phyloP scores from a whole-genome alignment of 2,888 invertebrate genomes.

The Stictocephala bisonia region DNA sequence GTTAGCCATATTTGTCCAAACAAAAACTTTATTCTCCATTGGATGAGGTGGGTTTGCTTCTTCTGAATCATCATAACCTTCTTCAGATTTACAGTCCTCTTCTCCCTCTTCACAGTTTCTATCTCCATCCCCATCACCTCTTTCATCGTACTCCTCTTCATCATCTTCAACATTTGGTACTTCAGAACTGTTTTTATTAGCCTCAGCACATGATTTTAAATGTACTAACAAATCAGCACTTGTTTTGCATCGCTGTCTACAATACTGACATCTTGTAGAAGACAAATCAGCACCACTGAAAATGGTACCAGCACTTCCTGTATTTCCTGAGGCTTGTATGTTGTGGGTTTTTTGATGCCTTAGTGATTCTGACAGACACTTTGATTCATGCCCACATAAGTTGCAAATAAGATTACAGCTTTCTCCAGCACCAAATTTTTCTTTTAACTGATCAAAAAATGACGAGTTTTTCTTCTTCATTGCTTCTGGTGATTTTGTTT shows the following conservation, averaged over 20 bases:
- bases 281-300: conserved; percentile 56
- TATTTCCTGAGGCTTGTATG: conserved; percentile 39
- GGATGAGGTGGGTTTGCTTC: conserved; percentile 69
- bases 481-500: conserved; percentile 58
- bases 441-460: conserved; percentile 85
- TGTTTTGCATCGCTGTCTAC: conserved; percentile 87
- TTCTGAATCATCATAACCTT: conserved; percentile 12
- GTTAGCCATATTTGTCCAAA: conserved; percentile 76
- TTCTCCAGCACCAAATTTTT: conserved; percentile 75
- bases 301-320: conserved; percentile 35
- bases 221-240: conserved; percentile 82
- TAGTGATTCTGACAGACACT: conserved; percentile 83
- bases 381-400: conserved; percentile 80
- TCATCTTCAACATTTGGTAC: conserved; percentile 35
- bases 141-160: conserved; percentile 55
- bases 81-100: conserved; percentile 32
- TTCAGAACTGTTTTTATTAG: conserved; percentile 44
- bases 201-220: conserved; percentile 73
- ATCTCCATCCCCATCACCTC: conserved; percentile 58
- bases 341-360: conserved; percentile 75
- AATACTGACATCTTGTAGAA: conserved; percentile 86
- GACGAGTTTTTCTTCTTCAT: conserved; percentile 78
- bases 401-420: conserved; percentile 75
- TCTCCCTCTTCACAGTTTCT: conserved; percentile 53
- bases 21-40: conserved; percentile 84